Evolutionary conservation across 2,113 vertebrate genomes (phyloP), one percentile per base, ranked within the genome.

Genomic region (Electrona antarctica): DNA sequence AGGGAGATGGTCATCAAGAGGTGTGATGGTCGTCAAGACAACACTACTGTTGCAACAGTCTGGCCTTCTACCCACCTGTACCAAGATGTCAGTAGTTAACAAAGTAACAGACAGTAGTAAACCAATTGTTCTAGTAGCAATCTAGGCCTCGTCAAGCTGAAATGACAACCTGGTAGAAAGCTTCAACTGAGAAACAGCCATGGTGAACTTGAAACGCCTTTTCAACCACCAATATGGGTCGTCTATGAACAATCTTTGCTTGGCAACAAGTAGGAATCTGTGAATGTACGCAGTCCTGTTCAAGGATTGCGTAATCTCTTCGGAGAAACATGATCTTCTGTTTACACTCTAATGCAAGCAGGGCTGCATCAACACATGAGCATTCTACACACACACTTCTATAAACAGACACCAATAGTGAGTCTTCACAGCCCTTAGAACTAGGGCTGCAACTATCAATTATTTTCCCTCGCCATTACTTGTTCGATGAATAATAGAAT

Each of bases 241-340:
- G 33, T 41, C 33, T 6, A 41, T 41, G 33, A 41, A 41, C 33
- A 41, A 41, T 41, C 33, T 41, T 8, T 45, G 48, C 56, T 46
- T 6, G 7, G 62, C 46, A 72, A 21, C 2, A 29, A 54, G 33
- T 29, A 2, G 14, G 56, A 48, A 41, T 67, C 33, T 15, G 48
- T 60, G 29, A 57, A 62, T 63, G 11, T n/a, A 13, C 45, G 15
- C 29, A 46, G 58, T 41, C 68, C 67, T 59, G 52, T 51, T 8
- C 55, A 45, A 41, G 56, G 13, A 60, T 79, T 83, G 64, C 14
- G 0, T 75, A 69, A 81, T 68, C 56, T 64, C 58, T 74, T 46
- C 15, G 67, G 65, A 74, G 69, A 78, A 70, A 74, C 74, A 64
- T 3, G 65, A 80, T 71, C 74, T 72, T 64, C 6, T 63, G 63